phyloP scores from a whole-genome alignment of 2,113 vertebrate species.

The Piprites chloris region DNA sequence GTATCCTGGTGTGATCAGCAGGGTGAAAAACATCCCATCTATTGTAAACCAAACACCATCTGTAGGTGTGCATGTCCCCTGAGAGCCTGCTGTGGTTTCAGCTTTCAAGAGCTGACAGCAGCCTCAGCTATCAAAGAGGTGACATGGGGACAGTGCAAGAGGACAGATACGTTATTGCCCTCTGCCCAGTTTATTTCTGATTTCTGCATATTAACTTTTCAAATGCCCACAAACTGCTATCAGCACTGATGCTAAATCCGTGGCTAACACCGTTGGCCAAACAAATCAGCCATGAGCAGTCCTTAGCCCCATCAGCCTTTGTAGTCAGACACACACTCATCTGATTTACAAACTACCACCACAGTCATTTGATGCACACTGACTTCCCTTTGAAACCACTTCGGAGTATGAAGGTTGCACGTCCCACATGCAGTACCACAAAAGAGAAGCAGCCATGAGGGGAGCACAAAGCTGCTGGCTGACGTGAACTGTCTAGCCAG shows the following conservation, averaged over 20 bases:
- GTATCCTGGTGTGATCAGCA: not conserved
- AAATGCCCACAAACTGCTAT: not conserved
- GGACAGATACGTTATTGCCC: not conserved
- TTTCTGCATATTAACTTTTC: constrained; percentile 16
- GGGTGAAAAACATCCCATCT: not conserved
- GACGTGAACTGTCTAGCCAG: not conserved
- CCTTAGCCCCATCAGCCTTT: not conserved
- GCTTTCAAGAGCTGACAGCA: not conserved
- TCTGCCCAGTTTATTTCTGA: not conserved
- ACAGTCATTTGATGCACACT: not conserved
- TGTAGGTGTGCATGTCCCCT: not conserved
- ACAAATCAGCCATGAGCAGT: not conserved
- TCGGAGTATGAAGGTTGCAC: not conserved
- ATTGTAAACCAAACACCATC: not conserved
- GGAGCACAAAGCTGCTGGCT: not conserved
- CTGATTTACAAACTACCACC: not conserved
- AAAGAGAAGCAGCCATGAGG: not conserved
- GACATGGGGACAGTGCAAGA: not conserved
- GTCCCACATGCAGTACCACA: rapidly evolving
- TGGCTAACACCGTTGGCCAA: not conserved
- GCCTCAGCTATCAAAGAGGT: not conserved
- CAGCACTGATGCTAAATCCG: not conserved
- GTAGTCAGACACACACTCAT: not conserved
- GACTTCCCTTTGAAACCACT: not conserved
- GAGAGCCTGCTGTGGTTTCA: not conserved